phyloP scores from a whole-genome alignment of 2,888 invertebrate species.

The Drosophila bunnanda region DNA sequence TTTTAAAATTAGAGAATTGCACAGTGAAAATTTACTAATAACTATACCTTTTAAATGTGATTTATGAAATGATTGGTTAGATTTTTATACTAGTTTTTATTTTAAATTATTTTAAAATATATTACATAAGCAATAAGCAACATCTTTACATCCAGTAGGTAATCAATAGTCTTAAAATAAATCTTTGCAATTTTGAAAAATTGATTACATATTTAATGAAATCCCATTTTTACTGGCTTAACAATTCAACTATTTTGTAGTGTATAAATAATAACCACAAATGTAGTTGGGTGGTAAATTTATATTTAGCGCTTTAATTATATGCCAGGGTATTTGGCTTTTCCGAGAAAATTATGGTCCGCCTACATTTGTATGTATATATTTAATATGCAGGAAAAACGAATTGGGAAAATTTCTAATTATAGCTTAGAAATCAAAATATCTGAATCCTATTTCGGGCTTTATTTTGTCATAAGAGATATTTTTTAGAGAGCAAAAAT shows the following conservation, averaged over 20 bases:
- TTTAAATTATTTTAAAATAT: too few relatives aligned
- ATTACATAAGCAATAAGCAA: too few relatives aligned
- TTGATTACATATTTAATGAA: not conserved
- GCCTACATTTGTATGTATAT: not conserved
- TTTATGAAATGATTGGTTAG: too few relatives aligned
- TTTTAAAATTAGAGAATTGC: too few relatives aligned
- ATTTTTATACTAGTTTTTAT: too few relatives aligned
- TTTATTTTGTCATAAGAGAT: too few relatives aligned
- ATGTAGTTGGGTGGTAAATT: not conserved
- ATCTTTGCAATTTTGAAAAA: not conserved
- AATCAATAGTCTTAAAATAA: not conserved
- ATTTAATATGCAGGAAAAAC: not conserved
- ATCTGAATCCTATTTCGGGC: too few relatives aligned
- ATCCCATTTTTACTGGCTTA: not conserved
- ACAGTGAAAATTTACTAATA: too few relatives aligned
- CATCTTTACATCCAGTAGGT: too few relatives aligned
- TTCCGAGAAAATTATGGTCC: constrained; percentile 1
- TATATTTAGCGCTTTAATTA: constrained; percentile 43
- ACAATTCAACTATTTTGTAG: not conserved
- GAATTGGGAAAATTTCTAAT: not conserved
- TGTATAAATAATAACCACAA: not conserved
- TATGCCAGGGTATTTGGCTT: constrained; percentile 10
- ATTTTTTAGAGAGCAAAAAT: not conserved
- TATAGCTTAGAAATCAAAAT: not conserved
- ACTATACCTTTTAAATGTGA: too few relatives aligned